Evolutionary conservation across 2,797 vertebrate species (phyloP).

Genomic region (Cichlasoma orientale): DNA sequence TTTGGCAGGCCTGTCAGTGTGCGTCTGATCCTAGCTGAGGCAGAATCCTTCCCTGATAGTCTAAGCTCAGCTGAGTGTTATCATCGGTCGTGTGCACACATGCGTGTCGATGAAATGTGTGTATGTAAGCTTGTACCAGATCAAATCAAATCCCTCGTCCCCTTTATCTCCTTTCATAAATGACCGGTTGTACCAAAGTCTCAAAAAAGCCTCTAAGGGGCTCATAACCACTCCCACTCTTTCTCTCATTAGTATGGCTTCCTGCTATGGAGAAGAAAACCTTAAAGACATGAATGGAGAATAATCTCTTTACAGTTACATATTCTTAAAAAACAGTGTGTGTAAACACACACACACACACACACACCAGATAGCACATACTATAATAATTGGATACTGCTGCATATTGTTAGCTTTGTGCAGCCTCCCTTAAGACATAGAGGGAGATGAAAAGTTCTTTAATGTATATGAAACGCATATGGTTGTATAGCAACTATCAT

Average conservation of each 20-base stretch:
- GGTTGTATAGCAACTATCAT: slow-evolving; percentile 25
- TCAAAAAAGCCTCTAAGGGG: slow-evolving; percentile 1
- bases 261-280: slow-evolving; percentile 25
- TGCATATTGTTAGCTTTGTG: slow-evolving; percentile 46
- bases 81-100: slow-evolving; percentile 13
- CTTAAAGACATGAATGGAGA: slow-evolving; percentile 22
- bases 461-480: slow-evolving; percentile 62
- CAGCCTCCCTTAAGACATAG: slow-evolving; percentile 22
- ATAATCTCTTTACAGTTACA: neutral
- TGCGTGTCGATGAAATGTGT: neutral
- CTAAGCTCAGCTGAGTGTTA: slow-evolving; percentile 17
- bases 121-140: slow-evolving; percentile 15
- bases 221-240: neutral
- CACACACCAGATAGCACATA: slow-evolving; percentile 5
- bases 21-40: slow-evolving; percentile 45
- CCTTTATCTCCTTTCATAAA: slow-evolving; percentile 55
- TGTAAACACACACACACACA: neutral
- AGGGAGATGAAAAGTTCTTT: slow-evolving; percentile 60
- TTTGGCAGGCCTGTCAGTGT: slow-evolving; percentile 29
- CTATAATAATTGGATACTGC: slow-evolving; percentile 39
- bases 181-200: neutral
- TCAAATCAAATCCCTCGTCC: slow-evolving; percentile 31
- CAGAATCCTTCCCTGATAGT: slow-evolving; percentile 29
- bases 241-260: slow-evolving; percentile 29
- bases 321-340: neutral